Base-by-base conservation (phyloP, 2,888 invertebrate genomes). In the Ennomos fuscantarius region DNA sequence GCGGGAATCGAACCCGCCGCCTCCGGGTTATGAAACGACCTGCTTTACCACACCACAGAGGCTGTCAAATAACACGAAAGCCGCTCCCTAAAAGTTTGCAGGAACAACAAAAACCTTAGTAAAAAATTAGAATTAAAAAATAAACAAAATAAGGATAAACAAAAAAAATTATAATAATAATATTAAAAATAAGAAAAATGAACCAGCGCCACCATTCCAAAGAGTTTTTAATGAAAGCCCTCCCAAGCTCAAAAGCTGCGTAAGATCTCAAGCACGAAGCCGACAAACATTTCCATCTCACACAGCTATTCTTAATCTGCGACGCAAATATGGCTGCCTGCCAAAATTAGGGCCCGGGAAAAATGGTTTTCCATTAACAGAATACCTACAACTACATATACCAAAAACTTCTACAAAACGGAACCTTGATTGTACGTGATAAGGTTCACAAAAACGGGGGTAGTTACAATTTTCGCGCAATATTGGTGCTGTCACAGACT, bases 361-460 rank as follows among this genome's bases (percentile, higher is more conserved):
- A 63, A 67, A 67, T 65, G 67, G 61, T 60, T 62, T 67, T 63
- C 63, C 67, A 67, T 65, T 65, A 67, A 67, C 63, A 60, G 56
- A 35, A 52, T 40, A 48, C n/a, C n/a, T n/a, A n/a, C 15, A 58
- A 53, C 52, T 53, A 53, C 40, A 34, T 53, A 48, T 49, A 48
- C 9, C 32, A 24, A 43, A 46, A 36, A 35, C 0, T 9, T 9
- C 10, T 24, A 24, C 52, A 11, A 53, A 44, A 52, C 33, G 48
- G 53, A 44, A 45, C 48, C 53, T 49, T 58, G 12, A 13, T 9
- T 3, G 32, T 11, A 11, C 34, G 48, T 42, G 12, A 53, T 45
- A 58, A 32, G 44, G 44, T 11, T 9, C 9, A 8, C 32, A 11
- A 40, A 50, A 34, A 46, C 36, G 13, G 9, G 43, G 45, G 50